These are phyloP conservation scores for Tragelaphus buxtoni DNA, from an alignment of 2,113 vertebrate species.

Conservation along the genomic window DNA sequence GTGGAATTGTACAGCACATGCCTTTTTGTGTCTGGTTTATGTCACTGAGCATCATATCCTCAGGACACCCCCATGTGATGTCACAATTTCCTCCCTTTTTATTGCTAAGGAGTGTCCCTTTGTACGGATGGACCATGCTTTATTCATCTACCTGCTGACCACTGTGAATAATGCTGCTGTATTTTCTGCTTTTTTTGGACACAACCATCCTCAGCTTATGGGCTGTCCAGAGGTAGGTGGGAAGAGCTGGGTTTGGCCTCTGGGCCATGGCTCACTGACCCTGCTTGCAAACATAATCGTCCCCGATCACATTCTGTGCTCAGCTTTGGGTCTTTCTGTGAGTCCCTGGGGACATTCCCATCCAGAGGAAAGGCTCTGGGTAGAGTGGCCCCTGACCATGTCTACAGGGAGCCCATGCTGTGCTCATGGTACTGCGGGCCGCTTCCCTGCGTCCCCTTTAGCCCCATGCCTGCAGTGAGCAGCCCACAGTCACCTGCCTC, in stretches of 20 bases:
- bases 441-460: background rate
- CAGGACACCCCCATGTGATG: background rate
- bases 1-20: accelerated
- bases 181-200: background rate
- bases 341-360: background rate
- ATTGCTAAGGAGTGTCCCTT: background rate
- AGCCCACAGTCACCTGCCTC: background rate
- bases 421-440: accelerated
- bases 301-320: background rate
- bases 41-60: background rate
- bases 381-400: background rate
- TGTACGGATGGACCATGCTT: background rate
- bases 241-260: background rate
- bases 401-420: background rate
- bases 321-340: background rate
- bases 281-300: background rate
- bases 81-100: background rate
- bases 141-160: background rate
- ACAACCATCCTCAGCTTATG: background rate
- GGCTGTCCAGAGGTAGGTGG: background rate
- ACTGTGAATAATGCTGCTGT: background rate
- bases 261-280: background rate
- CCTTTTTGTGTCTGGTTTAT: background rate
- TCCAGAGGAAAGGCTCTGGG: background rate
- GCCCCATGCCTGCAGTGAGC: background rate